phyloP scores from a whole-genome alignment of 2,797 vertebrate genomes.

The Vespertilio murinus region DNA sequence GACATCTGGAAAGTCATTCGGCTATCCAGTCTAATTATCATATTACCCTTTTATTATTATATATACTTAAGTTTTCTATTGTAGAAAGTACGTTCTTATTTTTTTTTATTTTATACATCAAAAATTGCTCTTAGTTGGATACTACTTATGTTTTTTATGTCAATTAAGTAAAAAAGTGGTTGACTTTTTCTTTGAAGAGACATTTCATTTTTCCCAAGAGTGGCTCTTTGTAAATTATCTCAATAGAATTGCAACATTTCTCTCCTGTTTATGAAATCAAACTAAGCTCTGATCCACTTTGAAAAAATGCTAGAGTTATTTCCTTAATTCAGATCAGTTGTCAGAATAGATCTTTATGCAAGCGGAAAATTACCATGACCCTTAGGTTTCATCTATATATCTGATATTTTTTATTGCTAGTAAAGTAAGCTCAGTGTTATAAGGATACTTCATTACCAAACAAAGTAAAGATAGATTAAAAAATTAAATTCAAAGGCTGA shows the following conservation, averaged over 20 bases:
- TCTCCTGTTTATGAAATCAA: slow-evolving; percentile 39
- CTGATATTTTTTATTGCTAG: slow-evolving; percentile 61
- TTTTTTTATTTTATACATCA: background rate
- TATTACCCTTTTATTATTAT: no score
- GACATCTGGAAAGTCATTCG: no score
- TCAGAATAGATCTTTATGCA: slow-evolving; percentile 59
- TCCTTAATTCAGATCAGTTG: background rate
- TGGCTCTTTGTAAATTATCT: slow-evolving; percentile 27
- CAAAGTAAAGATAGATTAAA: slow-evolving; percentile 72
- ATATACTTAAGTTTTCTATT: background rate
- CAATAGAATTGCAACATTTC: background rate
- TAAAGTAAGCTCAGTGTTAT: slow-evolving; percentile 56
- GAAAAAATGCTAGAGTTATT: slow-evolving; percentile 56
- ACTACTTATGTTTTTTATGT: background rate
- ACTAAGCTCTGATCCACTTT: slow-evolving; percentile 27
- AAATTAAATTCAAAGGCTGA: slow-evolving; percentile 75
- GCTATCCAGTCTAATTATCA: no score
- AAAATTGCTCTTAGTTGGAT: background rate
- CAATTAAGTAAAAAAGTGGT: background rate
- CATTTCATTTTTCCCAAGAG: background rate
- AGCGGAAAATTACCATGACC: slow-evolving; percentile 64
- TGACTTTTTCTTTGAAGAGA: background rate
- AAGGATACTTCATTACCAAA: slow-evolving; percentile 64
- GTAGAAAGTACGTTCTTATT: background rate
- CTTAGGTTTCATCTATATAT: slow-evolving; percentile 64